phyloP scores from a whole-genome alignment of 1,140 invertebrate genomes.

The Neodiprion lecontei region DNA sequence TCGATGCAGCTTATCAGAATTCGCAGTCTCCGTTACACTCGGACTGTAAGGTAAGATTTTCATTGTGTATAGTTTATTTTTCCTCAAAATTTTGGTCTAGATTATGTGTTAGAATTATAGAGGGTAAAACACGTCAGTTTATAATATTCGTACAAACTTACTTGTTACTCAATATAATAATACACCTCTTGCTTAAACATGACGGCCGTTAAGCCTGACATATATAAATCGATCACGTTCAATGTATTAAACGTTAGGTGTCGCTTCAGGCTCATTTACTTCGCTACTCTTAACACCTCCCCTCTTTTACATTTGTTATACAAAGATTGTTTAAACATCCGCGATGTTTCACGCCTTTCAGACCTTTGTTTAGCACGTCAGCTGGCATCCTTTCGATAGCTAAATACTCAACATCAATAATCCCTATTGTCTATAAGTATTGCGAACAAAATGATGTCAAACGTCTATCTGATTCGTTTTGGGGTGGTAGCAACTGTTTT shows the following conservation, averaged over 20 bases:
- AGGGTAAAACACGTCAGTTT: no score
- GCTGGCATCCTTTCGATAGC: background rate
- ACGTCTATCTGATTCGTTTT: slow-evolving; percentile 41
- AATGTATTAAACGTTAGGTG: background rate
- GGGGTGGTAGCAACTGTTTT: slow-evolving; percentile 22
- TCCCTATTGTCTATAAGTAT: background rate
- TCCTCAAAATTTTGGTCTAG: no score
- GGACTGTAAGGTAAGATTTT: slow-evolving; percentile 34
- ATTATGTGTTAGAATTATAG: no score
- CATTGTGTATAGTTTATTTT: no score
- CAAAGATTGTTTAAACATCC: background rate
- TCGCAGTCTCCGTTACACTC: slow-evolving; percentile 47
- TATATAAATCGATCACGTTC: no score
- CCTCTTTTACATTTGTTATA: background rate
- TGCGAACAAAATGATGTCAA: slow-evolving; percentile 34
- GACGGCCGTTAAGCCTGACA: no score
- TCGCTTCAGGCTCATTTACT: background rate
- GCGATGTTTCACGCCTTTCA: background rate
- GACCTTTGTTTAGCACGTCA: background rate
- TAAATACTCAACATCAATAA: background rate
- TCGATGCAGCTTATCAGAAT: slow-evolving; percentile 55
- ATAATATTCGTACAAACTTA: no score
- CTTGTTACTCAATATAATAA: no score
- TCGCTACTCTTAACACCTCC: background rate
- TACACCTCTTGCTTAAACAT: no score